Evolutionary conservation across 2,888 invertebrate genomes (phyloP), one percentile per base, ranked within the genome.

Genomic region (Sceliomorpha sp.): DNA sequence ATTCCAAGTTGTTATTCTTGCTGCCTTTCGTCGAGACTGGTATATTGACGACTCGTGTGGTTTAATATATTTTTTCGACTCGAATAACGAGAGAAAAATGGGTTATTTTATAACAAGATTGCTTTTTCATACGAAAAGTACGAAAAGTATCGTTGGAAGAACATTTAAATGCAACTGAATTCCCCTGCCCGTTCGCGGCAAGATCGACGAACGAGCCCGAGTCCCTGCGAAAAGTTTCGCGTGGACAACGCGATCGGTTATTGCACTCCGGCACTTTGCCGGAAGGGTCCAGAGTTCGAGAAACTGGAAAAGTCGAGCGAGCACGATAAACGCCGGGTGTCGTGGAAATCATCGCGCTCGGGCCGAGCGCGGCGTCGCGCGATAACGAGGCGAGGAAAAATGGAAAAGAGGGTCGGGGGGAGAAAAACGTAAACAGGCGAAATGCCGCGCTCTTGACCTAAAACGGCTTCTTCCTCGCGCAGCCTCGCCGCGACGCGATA

Each of bases 221-320:
- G 32, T 34, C 51, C 50, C 42, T 17, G 58, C 66, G 45, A 66
- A 66, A 66, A 66, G 55, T 53, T 66, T 64, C 34, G 50, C 37
- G 64, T 27, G 34, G 26, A 50, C 45, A 13, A 58, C 56, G 14
- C 51, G 45, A 66, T 58, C 66, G 66, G 67, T 67, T 67, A 59
- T 59, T 67, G 55, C 67, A 59, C 59, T 55, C n/a, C 67, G 29
- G 10, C 59, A 47, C 47, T 59, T 53, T 59, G 59, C 59, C 34
- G 27, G 40, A 48, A 67, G 59, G n/a, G 66, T 67, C 59, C 59
- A 59, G 59, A 67, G 66, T 67, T 67, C 59, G 66, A 53, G 53
- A 67, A n/a, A 42, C 66, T 67, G 66, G 59, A 53, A 67, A 67
- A 67, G 59, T 67, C 34, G 27, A 36, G 40, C 29, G 39, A 53